Conservation (phyloP, 2,797 vertebrate genomes). For the Perodicticus potto region DNA sequence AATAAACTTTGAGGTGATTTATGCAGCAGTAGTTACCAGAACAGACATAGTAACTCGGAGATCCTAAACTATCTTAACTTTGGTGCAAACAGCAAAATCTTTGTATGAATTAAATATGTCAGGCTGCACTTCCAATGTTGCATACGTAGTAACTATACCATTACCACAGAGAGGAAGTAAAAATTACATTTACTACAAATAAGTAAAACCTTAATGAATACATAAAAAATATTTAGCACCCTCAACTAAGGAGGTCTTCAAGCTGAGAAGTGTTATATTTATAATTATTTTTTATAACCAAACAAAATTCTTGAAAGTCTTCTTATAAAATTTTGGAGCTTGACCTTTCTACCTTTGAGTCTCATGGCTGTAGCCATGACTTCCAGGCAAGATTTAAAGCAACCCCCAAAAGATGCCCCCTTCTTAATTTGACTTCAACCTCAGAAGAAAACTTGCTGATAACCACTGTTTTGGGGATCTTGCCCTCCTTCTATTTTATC, state of each 20-base stretch:
- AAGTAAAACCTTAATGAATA: not conserved
- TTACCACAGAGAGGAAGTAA: not conserved
- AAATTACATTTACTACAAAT: not conserved
- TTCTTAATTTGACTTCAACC: not conserved
- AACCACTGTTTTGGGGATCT: not conserved
- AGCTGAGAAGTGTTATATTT: not conserved
- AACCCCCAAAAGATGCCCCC: not conserved
- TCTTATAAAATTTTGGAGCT: not conserved
- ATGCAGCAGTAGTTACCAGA: not conserved
- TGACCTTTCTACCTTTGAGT: not conserved
- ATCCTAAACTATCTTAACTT: not conserved
- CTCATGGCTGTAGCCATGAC: not conserved
- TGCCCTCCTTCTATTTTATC: not conserved
- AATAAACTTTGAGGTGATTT: not conserved
- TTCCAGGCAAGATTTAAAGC: not conserved
- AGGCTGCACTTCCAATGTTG: not conserved
- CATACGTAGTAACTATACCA: not conserved
- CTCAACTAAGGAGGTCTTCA: not conserved
- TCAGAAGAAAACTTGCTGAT: not conserved
- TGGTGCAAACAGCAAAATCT: not conserved
- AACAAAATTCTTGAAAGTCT: not conserved
- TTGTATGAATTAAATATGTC: not conserved
- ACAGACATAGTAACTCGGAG: not conserved
- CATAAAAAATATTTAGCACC: not conserved
- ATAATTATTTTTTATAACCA: not conserved